Evolutionary conservation across 2,888 invertebrate species (phyloP), one percentile per base, ranked within the genome.

Genomic region (Tinea semifulvella): DNA sequence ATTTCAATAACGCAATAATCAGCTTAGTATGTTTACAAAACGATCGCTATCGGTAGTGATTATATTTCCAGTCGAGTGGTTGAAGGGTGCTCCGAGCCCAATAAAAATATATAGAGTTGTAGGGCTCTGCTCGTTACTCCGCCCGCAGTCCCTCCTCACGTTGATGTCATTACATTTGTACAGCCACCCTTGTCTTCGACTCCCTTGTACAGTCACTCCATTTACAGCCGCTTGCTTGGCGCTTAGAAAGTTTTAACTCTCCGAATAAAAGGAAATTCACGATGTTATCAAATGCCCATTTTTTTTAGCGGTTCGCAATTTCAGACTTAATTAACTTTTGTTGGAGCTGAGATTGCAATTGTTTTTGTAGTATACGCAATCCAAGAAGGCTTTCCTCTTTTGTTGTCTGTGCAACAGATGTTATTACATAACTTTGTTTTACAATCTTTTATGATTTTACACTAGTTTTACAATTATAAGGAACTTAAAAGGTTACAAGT

Each of bases 11-110:
- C n/a, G n/a, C n/a, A n/a, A n/a, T n/a, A n/a, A n/a, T n/a, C n/a
- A 18, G 14, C 53, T 51, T 55, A 53, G 53, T 52, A 51, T 69
- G 67, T 72, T 65, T 62, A 66, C 57, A 62, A 61, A 69, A 64
- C 63, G 68, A 66, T 67, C 56, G 55, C 56, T 59, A 64, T 64
- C 64, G 62, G 61, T 65, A 63, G 65, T 72, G 70, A 74, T 76
- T 72, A 70, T 71, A 68, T 72, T 72, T 64, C 64, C 66, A 70
- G 68, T 68, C 58, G 72, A 74, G 69, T 67, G 67, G 67, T 59
- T 27, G 39, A 36, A 26, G 42, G 42, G 46, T 38, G 46, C 43
- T 31, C 17, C n/a, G 7, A 18, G 40, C 53, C 65, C 60, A 64
- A 68, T 75, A 69, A 70, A 72, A 69, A 64, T 65, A 61, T 63